phyloP scores from a whole-genome alignment of 2,113 vertebrate species.

The Cairina moschata region DNA sequence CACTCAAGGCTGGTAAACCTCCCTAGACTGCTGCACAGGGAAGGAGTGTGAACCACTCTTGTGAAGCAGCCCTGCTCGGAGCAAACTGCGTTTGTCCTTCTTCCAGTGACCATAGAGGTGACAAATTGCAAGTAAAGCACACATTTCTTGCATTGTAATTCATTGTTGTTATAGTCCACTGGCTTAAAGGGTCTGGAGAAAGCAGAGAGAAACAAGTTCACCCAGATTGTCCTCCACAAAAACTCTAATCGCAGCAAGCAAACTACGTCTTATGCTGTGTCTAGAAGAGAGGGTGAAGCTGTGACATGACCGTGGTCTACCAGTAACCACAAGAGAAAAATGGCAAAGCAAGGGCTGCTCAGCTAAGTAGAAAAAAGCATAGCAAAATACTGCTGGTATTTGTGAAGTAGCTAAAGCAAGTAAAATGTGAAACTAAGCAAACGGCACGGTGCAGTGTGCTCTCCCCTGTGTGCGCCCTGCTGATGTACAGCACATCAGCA shows the following conservation, averaged over 20 bases:
- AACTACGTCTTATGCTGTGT: background rate
- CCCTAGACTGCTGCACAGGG: background rate
- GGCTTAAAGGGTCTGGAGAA: background rate
- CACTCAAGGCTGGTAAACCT: background rate
- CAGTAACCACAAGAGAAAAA: background rate
- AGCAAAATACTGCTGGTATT: background rate
- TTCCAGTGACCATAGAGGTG: background rate
- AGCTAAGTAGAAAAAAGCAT: background rate
- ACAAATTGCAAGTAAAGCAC: background rate
- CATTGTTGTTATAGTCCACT: background rate
- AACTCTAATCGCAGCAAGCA: background rate
- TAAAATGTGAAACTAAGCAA: background rate
- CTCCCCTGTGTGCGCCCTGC: background rate
- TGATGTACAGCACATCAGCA: background rate
- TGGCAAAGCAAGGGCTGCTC: background rate
- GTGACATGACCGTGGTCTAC: background rate
- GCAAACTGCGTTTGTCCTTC: background rate
- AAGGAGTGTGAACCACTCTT: background rate
- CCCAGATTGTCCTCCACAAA: background rate
- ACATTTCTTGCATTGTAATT: background rate
- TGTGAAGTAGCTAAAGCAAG: background rate
- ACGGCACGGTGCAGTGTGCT: background rate
- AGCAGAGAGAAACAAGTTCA: background rate
- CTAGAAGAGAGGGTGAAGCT: background rate
- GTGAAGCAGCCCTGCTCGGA: background rate